Evolutionary conservation across 2,797 vertebrate species (phyloP).

Genomic region (Macropus fuliginosus): DNA sequence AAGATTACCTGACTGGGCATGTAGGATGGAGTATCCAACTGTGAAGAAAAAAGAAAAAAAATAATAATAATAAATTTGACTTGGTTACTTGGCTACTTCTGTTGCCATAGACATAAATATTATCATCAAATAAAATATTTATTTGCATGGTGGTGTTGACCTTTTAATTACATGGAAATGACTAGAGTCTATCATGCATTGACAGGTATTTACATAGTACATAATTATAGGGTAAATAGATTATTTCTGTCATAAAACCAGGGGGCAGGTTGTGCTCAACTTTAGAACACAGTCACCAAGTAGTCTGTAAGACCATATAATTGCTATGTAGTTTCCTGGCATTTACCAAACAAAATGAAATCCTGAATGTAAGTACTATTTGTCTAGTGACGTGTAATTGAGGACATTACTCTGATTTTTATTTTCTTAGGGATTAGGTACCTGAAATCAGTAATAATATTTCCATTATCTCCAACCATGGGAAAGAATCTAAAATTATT

Average conservation of each 20-base stretch:
- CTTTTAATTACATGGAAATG: constrained; percentile 80
- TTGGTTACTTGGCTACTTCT: constrained; percentile 67
- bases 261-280: constrained; percentile 63
- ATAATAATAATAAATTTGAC: constrained; percentile 64
- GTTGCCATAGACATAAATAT: constrained; percentile 78
- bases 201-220: constrained; percentile 76
- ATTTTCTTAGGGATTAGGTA: constrained; percentile 59
- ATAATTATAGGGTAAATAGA: constrained; percentile 70
- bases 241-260: constrained; percentile 75
- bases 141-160: constrained; percentile 71
- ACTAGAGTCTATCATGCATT: constrained; percentile 70
- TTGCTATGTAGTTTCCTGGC: constrained; percentile 64
- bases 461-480: constrained; percentile 25
- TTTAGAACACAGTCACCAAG: constrained; percentile 67
- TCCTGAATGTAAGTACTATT: constrained; percentile 42
- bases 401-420: constrained; percentile 53
- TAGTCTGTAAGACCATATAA: constrained; percentile 72
- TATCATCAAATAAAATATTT: constrained; percentile 79
- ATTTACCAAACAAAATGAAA: constrained; percentile 66
- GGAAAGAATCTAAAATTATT: constrained; percentile 43
- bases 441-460: constrained; percentile 39
- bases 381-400: constrained; percentile 39
- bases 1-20: constrained; percentile 19
- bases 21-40: constrained; percentile 44
- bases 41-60: constrained; percentile 53